phyloP scores from a whole-genome alignment of 2,113 vertebrate genomes.

The Dromas ardeola region DNA sequence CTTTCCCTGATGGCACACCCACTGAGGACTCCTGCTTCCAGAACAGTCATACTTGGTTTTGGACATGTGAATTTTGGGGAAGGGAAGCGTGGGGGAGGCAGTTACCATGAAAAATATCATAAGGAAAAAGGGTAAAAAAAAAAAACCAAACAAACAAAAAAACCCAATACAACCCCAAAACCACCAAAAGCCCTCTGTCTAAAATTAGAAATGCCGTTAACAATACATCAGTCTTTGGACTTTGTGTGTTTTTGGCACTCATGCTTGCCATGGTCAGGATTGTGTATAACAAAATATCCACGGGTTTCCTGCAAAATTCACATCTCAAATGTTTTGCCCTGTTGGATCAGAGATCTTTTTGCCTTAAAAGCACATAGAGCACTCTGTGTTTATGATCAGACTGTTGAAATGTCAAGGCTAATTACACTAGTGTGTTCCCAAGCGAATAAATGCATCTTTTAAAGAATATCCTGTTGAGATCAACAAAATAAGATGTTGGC shows the following conservation, averaged over 20 bases:
- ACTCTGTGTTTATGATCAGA: constrained; percentile 36
- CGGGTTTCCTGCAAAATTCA: background rate
- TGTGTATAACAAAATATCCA: constrained; percentile 22
- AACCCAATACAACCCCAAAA: too few species aligned
- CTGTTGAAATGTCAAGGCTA: constrained; percentile 54
- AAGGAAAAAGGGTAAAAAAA: background rate
- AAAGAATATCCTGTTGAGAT: constrained; percentile 42
- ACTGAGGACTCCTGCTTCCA: background rate
- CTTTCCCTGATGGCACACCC: background rate
- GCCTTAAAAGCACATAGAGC: constrained; percentile 66
- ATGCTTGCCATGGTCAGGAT: background rate
- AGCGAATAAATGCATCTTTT: constrained; percentile 40
- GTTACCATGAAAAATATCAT: background rate
- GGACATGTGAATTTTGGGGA: background rate
- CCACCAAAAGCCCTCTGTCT: background rate
- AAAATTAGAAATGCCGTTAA: background rate
- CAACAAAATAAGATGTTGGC: constrained; percentile 35
- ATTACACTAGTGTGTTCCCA: constrained; percentile 39
- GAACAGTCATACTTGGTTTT: background rate
- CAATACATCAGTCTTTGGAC: constrained; percentile 8
- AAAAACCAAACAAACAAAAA: too few species aligned
- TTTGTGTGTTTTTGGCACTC: constrained; percentile 13
- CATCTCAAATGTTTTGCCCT: constrained; percentile 19
- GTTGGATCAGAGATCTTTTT: constrained; percentile 33
- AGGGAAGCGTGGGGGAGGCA: background rate